A percentile compares a stretch with the other conserved stretches of the same genome.
These are phyloP conservation scores for Leptinotarsa tumamoca DNA, from an alignment of 2,888 invertebrate species.

Conservation along the genomic window DNA sequence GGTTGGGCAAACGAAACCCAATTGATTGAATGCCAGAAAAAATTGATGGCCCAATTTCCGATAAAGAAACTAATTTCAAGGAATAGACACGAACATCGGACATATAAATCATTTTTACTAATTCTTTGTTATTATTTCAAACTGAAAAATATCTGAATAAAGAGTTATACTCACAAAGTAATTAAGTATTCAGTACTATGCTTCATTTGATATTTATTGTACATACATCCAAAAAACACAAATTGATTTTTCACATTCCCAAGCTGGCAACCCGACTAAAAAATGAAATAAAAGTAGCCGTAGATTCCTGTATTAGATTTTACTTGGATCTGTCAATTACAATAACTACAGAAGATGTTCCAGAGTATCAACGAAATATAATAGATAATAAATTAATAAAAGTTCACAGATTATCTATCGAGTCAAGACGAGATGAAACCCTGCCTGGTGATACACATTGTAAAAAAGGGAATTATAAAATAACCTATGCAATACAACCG, in stretches of 20 bases:
- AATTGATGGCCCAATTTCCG: background rate
- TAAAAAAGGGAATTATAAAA: slow-evolving; percentile 41
- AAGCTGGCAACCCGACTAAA: slow-evolving; percentile 19
- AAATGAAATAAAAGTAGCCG: slow-evolving; percentile 34
- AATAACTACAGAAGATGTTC: slow-evolving; percentile 47
- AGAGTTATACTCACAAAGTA: too few relatives aligned
- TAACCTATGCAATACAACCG: slow-evolving; percentile 35
- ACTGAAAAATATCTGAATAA: too few relatives aligned
- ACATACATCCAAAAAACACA: slow-evolving; percentile 46
- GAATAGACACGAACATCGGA: background rate
- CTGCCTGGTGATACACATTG: slow-evolving; percentile 37
- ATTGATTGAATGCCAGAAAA: background rate
- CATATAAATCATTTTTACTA: background rate
- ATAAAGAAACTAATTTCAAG: slow-evolving; percentile 7
- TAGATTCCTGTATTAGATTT: slow-evolving; percentile 44
- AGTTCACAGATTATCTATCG: slow-evolving; percentile 41
- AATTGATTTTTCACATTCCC: slow-evolving; percentile 25
- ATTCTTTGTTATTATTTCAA: too few relatives aligned
- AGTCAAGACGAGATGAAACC: slow-evolving; percentile 37
- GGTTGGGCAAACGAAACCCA: background rate
- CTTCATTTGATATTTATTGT: slow-evolving; percentile 42
- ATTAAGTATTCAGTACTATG: too few relatives aligned
- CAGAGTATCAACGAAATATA: slow-evolving; percentile 44
- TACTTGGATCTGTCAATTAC: slow-evolving; percentile 46
- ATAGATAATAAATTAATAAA: slow-evolving; percentile 41